Conservation (phyloP, 2,888 invertebrate species). For the Megalurothrips usitatus region DNA sequence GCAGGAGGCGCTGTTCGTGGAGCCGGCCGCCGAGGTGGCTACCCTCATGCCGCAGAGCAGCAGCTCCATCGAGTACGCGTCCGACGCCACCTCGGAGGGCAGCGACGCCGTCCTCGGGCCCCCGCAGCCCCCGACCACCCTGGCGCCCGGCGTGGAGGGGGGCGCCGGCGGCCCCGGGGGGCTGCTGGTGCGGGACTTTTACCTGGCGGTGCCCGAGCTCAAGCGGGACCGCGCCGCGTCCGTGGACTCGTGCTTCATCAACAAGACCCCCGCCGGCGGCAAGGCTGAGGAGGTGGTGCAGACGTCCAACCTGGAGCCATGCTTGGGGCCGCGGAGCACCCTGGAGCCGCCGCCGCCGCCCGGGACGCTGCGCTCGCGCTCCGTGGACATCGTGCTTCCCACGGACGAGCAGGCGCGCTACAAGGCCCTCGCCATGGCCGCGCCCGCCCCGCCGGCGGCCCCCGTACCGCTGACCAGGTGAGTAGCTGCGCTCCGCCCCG, state of each 20-base stretch:
- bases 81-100: slow-evolving; percentile 43
- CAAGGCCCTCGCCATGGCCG: slow-evolving; percentile 66
- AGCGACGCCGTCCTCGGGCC: slow-evolving; percentile 48
- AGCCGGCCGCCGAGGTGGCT: slow-evolving; percentile 42
- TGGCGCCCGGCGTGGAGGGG: slow-evolving; percentile 29
- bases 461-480: slow-evolving; percentile 4
- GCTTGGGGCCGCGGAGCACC: slow-evolving; percentile 47
- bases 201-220: slow-evolving; percentile 74
- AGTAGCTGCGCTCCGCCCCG: slow-evolving; percentile 31
- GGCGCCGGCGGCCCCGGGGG: slow-evolving; percentile 31
- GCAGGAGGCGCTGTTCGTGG: slow-evolving; percentile 70
- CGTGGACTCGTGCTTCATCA: slow-evolving; percentile 81
- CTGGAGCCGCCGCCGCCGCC: slow-evolving; percentile 60
- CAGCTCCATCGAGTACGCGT: slow-evolving; percentile 63
- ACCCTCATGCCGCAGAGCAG: slow-evolving; percentile 59
- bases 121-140: slow-evolving; percentile 39
- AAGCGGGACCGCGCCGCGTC: slow-evolving; percentile 82
- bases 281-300: slow-evolving; percentile 61
- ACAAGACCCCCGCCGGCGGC: slow-evolving; percentile 61
- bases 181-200: slow-evolving; percentile 63
- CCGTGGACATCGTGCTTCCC: slow-evolving; percentile 82
- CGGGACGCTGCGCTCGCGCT: slow-evolving; percentile 62
- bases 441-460: slow-evolving; percentile 48
- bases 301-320: slow-evolving; percentile 54
- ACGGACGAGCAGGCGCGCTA: slow-evolving; percentile 80